Evolutionary conservation across 1,140 invertebrate species (phyloP).

Genomic region (Nylanderia fulva): DNA sequence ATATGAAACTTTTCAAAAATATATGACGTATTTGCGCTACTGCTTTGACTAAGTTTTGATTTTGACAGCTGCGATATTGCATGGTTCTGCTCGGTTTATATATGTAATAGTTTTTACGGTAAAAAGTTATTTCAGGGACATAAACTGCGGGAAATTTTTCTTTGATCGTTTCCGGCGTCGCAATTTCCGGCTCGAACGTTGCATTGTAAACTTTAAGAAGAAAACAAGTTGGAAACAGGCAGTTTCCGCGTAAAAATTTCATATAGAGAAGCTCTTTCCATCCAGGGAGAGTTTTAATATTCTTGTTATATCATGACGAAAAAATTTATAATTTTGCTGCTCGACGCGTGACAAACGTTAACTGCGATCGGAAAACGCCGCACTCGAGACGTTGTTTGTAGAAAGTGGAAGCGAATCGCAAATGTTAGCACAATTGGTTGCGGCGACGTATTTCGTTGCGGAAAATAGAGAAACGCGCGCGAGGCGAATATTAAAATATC

Average conservation of each 20-base stretch:
- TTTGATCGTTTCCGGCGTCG: conserved; percentile 20
- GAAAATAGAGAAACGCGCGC: conserved; percentile 49
- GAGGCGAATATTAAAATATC: conserved; percentile 38
- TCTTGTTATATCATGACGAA: conserved; percentile 3
- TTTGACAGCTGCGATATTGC: conserved; percentile 20
- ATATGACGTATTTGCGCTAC: not conserved
- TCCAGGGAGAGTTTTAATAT: not conserved
- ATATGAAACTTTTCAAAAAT: not conserved
- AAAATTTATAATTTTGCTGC: conserved; percentile 30
- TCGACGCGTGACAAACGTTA: not conserved
- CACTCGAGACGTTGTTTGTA: conserved; percentile 48
- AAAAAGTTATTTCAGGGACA: conserved; percentile 26
- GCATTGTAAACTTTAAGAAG: conserved; percentile 8
- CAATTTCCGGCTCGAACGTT: conserved; percentile 33
- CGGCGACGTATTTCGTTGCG: conserved; percentile 32
- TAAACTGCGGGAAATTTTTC: conserved; percentile 25
- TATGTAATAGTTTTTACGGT: not conserved
- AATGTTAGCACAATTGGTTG: conserved; percentile 59
- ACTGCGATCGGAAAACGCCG: not conserved
- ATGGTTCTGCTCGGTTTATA: not conserved
- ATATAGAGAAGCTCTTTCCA: not conserved
- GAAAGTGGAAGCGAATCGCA: conserved; percentile 55
- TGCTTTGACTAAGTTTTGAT: conserved; percentile 11
- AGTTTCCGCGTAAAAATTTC: conserved; percentile 36
- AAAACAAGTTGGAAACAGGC: conserved; percentile 12